phyloP scores from a whole-genome alignment of 2,888 invertebrate species.

The Amblyjoppa fuscipennis region DNA sequence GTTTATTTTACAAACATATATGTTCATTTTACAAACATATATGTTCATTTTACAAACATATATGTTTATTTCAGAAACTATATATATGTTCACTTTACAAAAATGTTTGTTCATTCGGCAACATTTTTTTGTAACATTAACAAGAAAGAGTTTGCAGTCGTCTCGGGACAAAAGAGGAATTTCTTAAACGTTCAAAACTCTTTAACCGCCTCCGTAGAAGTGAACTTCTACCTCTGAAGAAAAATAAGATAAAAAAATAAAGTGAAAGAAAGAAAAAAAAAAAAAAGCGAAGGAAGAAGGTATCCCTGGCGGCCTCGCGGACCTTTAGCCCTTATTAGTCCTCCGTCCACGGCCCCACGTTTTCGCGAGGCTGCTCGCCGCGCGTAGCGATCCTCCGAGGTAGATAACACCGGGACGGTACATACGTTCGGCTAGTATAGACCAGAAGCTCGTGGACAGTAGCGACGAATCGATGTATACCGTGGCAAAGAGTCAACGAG shows the following conservation, averaged over 20 bases:
- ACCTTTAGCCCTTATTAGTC: slow-evolving; percentile 50
- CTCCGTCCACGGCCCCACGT: slow-evolving; percentile 23
- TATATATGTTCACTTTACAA: no score
- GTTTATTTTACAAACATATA: no score
- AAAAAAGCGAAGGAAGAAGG: background rate
- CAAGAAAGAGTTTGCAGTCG: no score
- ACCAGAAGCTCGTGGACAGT: slow-evolving; percentile 42
- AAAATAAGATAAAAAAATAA: no score
- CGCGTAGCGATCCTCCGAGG: slow-evolving; percentile 42
- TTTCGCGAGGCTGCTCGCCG: slow-evolving; percentile 30
- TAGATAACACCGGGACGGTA: slow-evolving; percentile 39
- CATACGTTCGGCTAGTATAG: slow-evolving; percentile 16
- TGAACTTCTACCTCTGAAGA: background rate
- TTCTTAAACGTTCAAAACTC: no score
- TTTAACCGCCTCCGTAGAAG: no score
- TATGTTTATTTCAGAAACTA: no score
- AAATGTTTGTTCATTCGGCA: no score
- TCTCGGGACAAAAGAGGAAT: no score
- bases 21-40: no score
- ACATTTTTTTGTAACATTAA: no score
- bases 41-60: no score
- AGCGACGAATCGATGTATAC: slow-evolving; percentile 36
- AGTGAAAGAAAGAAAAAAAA: background rate
- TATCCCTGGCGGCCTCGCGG: background rate
- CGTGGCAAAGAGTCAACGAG: slow-evolving; percentile 39